phyloP scores from a whole-genome alignment of 2,888 invertebrate genomes.

The Glyphotaelius pellucidus region DNA sequence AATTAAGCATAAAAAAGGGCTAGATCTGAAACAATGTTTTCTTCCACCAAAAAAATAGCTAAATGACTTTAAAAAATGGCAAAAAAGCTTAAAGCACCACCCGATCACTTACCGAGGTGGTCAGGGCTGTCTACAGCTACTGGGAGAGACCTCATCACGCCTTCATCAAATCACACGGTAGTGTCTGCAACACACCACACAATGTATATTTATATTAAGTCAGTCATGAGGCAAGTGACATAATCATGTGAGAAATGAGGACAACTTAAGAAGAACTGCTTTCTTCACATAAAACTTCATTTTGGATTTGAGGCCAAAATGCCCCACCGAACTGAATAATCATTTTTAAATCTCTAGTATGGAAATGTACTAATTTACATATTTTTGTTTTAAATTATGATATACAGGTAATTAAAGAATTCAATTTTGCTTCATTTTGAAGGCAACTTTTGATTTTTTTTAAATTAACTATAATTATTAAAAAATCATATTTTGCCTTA shows the following conservation, averaged over 20 bases:
- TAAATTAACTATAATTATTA: no score
- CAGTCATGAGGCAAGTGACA: neutral
- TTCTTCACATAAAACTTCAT: no score
- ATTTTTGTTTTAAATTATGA: no score
- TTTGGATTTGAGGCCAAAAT: no score
- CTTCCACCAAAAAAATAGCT: conserved; percentile 26
- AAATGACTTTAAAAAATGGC: conserved; percentile 40
- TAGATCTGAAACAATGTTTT: neutral
- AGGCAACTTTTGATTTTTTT: no score
- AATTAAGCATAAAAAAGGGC: neutral
- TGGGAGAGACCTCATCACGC: conserved; percentile 71
- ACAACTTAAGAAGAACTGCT: no score
- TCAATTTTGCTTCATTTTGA: no score
- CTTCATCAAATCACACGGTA: conserved; percentile 70
- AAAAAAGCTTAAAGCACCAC: conserved; percentile 71
- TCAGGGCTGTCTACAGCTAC: conserved; percentile 77
- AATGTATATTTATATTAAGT: conserved; percentile 55
- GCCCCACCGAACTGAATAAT: no score
- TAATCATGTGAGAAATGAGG: neutral
- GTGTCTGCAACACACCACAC: conserved; percentile 67
- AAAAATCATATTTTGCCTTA: no score
- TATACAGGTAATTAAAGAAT: no score
- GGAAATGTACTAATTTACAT: no score
- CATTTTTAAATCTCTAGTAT: no score
- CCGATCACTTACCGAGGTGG: conserved; percentile 78